Evolutionary conservation across 2,797 vertebrate species (phyloP), one percentile per base, ranked within the genome.

Genomic region (Myripristis murdjan): DNA sequence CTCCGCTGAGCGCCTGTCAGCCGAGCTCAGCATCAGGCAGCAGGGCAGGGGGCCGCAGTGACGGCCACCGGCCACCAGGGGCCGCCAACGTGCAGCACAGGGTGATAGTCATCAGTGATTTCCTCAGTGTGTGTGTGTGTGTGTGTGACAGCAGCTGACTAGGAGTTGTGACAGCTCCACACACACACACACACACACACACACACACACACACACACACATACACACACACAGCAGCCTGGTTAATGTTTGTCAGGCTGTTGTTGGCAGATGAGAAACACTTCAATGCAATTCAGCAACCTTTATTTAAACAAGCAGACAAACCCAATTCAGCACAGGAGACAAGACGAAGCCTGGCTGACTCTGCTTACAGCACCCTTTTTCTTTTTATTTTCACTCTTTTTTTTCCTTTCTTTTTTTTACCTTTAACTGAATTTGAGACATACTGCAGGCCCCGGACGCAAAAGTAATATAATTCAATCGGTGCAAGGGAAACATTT

Each of bases 221-320:
- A n/a, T n/a, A n/a, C n/a, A n/a, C n/a, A n/a, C n/a, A n/a, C n/a
- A n/a, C n/a, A 35, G 53, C 70, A 70, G 81, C 52, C 82, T 85
- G 88, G 87, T 87, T 89, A 84, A 88, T 88, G 75, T 90, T 83
- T 88, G 78, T 73, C 75, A 47, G 73, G 84, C n/a, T n/a, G 83
- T 87, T 88, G 84, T 82, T 84, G 88, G 72, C 82, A 55, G 62
- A 84, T 70, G 73, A 77, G 77, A 77, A 87, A 79, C 78, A 73
- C 86, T 75, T 82, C 75, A 70, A 23, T 80, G 77, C 76, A 63
- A 64, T 77, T 84, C 77, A 37, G 3, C 43, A 73, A 73, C 73
- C 71, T 88, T 82, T 81, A 72, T 83, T 73, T 64, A 74, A 85
- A 81, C 82, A 76, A 55, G 66, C 54, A 9, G n/a, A 35, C 47